These are phyloP conservation scores for Leptestheria dahalacensis DNA, from an alignment of 1,140 invertebrate species.

Conservation along the genomic window DNA sequence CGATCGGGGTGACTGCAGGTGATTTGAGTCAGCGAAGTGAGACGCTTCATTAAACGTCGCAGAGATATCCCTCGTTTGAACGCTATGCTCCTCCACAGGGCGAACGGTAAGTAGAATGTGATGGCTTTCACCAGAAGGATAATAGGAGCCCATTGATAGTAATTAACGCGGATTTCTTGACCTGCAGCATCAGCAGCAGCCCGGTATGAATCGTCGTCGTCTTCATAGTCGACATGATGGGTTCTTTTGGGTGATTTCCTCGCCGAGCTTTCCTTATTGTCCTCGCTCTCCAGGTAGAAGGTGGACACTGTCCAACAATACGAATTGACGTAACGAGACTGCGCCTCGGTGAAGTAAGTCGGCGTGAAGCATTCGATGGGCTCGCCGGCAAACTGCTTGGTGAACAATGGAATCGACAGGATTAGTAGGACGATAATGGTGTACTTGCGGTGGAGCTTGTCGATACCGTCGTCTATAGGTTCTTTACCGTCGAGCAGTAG, in stretches of 20 bases:
- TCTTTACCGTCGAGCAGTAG: slow-evolving; percentile 30
- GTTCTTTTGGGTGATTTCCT: no score
- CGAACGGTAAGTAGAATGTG: slow-evolving; percentile 38
- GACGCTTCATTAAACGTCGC: slow-evolving; percentile 27
- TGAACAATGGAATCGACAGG: slow-evolving; percentile 37
- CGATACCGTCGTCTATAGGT: slow-evolving; percentile 39
- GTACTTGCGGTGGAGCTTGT: slow-evolving; percentile 38
- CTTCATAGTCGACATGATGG: not conserved
- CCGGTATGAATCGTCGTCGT: not conserved
- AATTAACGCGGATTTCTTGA: slow-evolving; percentile 21
- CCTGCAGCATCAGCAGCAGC: slow-evolving; percentile 19
- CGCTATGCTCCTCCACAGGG: slow-evolving; percentile 34
- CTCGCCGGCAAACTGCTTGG: slow-evolving; percentile 39
- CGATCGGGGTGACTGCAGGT: slow-evolving; percentile 30
- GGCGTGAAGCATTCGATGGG: slow-evolving; percentile 36
- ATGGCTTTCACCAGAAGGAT: slow-evolving; percentile 37
- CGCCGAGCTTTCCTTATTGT: no score
- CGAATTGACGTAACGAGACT: slow-evolving; percentile 30
- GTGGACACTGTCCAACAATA: slow-evolving; percentile 31
- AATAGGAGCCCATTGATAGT: slow-evolving; percentile 42
- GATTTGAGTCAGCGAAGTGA: slow-evolving; percentile 26
- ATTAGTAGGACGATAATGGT: slow-evolving; percentile 37
- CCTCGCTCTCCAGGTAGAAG: slow-evolving; percentile 25
- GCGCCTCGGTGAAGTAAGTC: slow-evolving; percentile 29
- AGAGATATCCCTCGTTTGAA: slow-evolving; percentile 29